phyloP scores from a whole-genome alignment of 2,113 vertebrate genomes.

The Eudyptes chrysolophus region DNA sequence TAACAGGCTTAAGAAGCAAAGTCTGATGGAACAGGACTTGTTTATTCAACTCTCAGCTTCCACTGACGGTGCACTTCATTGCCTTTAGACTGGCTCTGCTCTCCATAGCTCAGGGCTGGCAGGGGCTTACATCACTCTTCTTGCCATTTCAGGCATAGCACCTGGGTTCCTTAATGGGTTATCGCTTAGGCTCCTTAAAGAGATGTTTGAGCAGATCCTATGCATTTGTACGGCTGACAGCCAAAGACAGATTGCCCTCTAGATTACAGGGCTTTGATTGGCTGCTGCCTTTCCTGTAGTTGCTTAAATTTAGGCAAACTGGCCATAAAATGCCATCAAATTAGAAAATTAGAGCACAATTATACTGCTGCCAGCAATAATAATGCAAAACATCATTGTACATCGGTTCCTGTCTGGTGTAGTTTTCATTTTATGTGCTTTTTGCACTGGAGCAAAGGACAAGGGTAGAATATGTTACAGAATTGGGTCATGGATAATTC shows the following conservation, averaged over 20 bases:
- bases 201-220: neutral
- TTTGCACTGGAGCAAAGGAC: neutral
- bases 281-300: neutral
- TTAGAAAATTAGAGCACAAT: neutral
- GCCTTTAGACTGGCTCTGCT: neutral
- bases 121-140: neutral
- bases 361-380: neutral
- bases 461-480: neutral
- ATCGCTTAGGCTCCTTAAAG: neutral
- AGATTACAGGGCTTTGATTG: neutral
- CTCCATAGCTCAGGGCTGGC: neutral
- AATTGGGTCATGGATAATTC: neutral
- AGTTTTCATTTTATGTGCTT: neutral
- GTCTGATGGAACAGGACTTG: neutral
- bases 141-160: neutral
- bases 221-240: neutral
- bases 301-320: neutral
- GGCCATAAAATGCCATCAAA: neutral
- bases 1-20: slow-evolving; percentile 6
- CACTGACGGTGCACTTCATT: neutral
- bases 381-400: neutral
- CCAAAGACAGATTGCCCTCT: neutral
- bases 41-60: neutral
- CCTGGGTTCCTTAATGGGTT: neutral
- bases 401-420: neutral